Evolutionary conservation across 92 coral and sea anemone species (phyloP), one percentile per base, ranked within the genome.

Genomic region (Parazoanthus atlanticus): DNA sequence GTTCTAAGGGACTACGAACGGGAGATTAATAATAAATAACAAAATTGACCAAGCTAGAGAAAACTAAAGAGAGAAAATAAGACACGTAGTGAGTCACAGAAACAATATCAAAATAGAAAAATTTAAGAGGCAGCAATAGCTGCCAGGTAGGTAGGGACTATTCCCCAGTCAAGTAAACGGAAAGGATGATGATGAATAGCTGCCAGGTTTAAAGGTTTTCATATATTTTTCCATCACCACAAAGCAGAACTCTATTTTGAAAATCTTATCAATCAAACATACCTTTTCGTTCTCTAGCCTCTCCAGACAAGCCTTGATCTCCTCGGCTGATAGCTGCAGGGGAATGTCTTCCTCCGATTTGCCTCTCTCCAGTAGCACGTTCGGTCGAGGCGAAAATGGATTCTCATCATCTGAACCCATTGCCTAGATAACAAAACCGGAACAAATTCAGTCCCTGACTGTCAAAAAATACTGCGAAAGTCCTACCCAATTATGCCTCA

Each of bases 241-340:
- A 28, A 66, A 23, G n/a, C 25, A 52, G 67, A 16, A 46, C 32
- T 30, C 10, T 31, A 34, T 32, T 28, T 5, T 34, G 26, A 1
- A 67, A 61, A 61, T 61, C 28, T 19, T 36, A 19, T 6, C 19
- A 32, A 29, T 9, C 19, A 38, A 34, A 29, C 19, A 30, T 78
- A 97, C 99, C 92, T 97, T 97, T 76, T 97, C 99, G 46, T 86
- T 95, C 84, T 95, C 95, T 76, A 97, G 65, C 74, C 93, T 94
- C 52, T 97, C 99, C 74, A 97, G 89, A 31, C 85, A 87, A 11
- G 96, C 94, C 81, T 97, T 97, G 73, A 97, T 90, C 81, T 95
- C 99, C 79, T 97, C 99, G 25, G 94, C 90, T 64, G 98, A 93
- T 36, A 96, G 86, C 67, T 41, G 12, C 71, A 86, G 41, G 88